Conservation (phyloP, 2,797 vertebrate species). For the Sparidentex hasta region DNA sequence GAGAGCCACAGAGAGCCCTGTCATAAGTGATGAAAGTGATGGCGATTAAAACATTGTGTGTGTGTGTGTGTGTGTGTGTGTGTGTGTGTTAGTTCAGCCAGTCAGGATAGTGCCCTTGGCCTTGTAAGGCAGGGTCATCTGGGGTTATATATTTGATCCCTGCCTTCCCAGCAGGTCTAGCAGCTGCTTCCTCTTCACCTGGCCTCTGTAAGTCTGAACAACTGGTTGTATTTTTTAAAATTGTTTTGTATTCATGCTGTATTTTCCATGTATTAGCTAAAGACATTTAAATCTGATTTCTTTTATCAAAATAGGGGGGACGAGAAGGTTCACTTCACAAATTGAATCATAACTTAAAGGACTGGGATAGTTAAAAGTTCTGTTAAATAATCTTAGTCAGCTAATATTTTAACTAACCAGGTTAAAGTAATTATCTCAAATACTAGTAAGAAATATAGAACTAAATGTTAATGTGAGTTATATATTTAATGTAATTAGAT, state of each 20-base stretch:
- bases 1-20: constrained; percentile 54
- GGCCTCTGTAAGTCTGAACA: constrained; percentile 69
- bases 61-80: constrained; percentile 30
- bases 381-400: no score
- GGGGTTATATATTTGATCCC: constrained; percentile 84
- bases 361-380: neutral
- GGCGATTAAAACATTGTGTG: constrained; percentile 40
- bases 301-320: neutral
- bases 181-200: constrained; percentile 69
- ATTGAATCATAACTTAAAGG: neutral
- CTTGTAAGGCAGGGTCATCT: constrained; percentile 80
- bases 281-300: neutral
- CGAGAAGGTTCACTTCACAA: neutral
- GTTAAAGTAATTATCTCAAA: neutral
- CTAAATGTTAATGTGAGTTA: neutral
- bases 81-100: constrained; percentile 41
- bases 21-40: constrained; percentile 70
- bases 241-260: neutral
- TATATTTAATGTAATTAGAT: neutral
- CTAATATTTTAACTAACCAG: neutral
- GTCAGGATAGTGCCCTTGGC: constrained; percentile 78
- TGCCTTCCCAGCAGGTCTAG: constrained; percentile 57
- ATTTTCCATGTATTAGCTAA: neutral
- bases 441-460: neutral
- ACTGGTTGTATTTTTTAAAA: constrained; percentile 1